A percentile compares a stretch with the other conserved stretches of the same genome.
Conservation (phyloP, 2,888 invertebrate genomes). For the Horisme vitalbata region DNA sequence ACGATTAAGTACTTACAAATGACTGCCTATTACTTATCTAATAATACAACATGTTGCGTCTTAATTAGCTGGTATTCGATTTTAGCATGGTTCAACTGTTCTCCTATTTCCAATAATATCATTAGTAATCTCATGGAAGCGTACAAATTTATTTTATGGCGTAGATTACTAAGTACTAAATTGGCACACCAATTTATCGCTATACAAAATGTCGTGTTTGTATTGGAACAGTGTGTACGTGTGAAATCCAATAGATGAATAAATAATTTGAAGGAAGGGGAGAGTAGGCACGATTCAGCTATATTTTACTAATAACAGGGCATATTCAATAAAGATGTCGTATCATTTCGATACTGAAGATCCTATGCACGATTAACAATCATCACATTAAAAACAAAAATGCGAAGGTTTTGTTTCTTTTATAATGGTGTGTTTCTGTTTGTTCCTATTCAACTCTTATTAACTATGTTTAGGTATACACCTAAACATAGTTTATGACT, state of each 20-base stretch:
- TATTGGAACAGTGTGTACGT: slow-evolving; percentile 22
- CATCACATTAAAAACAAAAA: too few species aligned
- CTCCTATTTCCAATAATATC: not conserved
- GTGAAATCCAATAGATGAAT: slow-evolving; percentile 30
- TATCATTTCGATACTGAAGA: slow-evolving; percentile 26
- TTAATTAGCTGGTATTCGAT: too few species aligned
- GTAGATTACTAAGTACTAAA: slow-evolving; percentile 12
- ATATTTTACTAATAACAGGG: slow-evolving; percentile 40
- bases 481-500: too few species aligned
- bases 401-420: too few species aligned
- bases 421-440: too few species aligned
- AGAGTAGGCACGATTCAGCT: slow-evolving; percentile 38
- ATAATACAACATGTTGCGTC: too few species aligned
- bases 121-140: slow-evolving; percentile 4
- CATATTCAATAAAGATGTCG: slow-evolving; percentile 39
- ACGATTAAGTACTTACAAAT: too few species aligned
- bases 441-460: too few species aligned
- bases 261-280: slow-evolving; percentile 35
- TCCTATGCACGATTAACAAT: too few species aligned
- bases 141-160: slow-evolving; percentile 4
- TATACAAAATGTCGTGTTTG: slow-evolving; percentile 22
- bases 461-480: too few species aligned
- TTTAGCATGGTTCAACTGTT: not conserved
- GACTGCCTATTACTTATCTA: too few species aligned
- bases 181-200: slow-evolving; percentile 11